Base-by-base conservation (phyloP, 2,797 vertebrate genomes). In the Taenioides sp. region DNA sequence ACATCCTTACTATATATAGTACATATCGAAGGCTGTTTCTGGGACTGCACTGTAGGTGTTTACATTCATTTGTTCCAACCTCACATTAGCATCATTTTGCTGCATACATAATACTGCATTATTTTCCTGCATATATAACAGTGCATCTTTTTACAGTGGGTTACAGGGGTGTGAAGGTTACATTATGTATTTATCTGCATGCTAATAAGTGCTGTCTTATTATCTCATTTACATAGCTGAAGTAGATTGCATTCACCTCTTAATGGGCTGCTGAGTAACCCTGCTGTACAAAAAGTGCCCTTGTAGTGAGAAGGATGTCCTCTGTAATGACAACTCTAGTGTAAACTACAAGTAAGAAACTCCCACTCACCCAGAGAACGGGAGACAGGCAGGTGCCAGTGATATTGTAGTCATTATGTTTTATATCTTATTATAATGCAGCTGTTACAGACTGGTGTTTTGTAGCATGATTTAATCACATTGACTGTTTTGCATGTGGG, bases 321-420 rank as follows among this genome's bases (percentile, higher is more conserved):
- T 80, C 61, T 43, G 22, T 47, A 40, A 64, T 76, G 67, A 79
- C 70, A 25, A 34, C 68, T 70, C 58, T 9, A 82, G 49, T 72
- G 58, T 82, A 69, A 82, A 84, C 75, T 80, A 75, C 71, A 79
- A 83, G 74, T 76, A 76, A 78, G 76, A 74, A 78, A 69, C 68
- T n/a, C 72, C 70, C n/a, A 20, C 40, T 75, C 40, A 52, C 80
- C 81, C 57, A 77, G 34, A 69, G 49, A 50, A 81, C 55, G 63
- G 73, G 34, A 70, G 49, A 80, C 78, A 72, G 80, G 80, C 77
- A 78, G 79, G 65, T 79, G 74, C 65, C 86, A 88, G 79, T 75
- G 77, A 82, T 85, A 84, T 92, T 83, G 84, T 87, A 78, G 81
- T 84, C 86, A 92, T 92, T 83, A 84, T 78, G 79, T 73, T 71